A percentile compares a stretch with the other conserved stretches of the same genome.
Evolutionary conservation across 2,888 invertebrate genomes (phyloP).

Genomic region (Gibbula magus): DNA sequence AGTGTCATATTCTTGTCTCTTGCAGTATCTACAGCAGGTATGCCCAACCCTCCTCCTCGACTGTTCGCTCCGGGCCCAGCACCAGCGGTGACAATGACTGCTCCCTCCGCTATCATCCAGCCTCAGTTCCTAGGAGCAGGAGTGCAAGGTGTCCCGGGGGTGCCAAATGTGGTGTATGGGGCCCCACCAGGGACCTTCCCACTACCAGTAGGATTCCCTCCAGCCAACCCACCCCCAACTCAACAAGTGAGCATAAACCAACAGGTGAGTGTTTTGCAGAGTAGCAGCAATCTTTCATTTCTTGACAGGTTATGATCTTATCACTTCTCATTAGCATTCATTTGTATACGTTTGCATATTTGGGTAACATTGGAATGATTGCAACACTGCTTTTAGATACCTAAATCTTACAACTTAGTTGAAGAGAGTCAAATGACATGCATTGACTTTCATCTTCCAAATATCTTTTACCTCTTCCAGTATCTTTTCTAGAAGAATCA

Average conservation of each 20-base stretch:
- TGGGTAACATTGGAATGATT: too few species aligned
- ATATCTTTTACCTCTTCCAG: too few species aligned
- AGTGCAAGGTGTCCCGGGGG: slow-evolving; percentile 25
- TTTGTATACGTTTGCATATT: too few species aligned
- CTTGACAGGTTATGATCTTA: too few species aligned
- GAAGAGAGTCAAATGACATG: too few species aligned
- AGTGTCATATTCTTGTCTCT: neutral
- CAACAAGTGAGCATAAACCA: slow-evolving; percentile 16
- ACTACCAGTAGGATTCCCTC: slow-evolving; percentile 49
- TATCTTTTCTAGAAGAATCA: too few species aligned
- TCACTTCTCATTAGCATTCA: too few species aligned
- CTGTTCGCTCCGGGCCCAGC: slow-evolving; percentile 40
- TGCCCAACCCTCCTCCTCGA: slow-evolving; percentile 43
- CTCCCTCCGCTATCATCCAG: slow-evolving; percentile 37
- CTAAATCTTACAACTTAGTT: too few species aligned
- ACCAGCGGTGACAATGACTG: slow-evolving; percentile 27
- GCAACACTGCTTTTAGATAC: too few species aligned
- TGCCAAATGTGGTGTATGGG: slow-evolving; percentile 49
- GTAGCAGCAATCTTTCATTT: too few species aligned
- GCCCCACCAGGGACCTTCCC: slow-evolving; percentile 44
- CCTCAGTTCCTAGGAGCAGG: slow-evolving; percentile 42
- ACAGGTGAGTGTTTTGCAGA: too few species aligned
- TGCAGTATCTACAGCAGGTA: slow-evolving; percentile 41
- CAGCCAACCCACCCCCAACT: slow-evolving; percentile 43
- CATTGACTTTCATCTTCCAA: too few species aligned